Evolutionary conservation across 1,140 invertebrate species (phyloP), one percentile per base, ranked within the genome.

Genomic region (Wiebesia pumilae): DNA sequence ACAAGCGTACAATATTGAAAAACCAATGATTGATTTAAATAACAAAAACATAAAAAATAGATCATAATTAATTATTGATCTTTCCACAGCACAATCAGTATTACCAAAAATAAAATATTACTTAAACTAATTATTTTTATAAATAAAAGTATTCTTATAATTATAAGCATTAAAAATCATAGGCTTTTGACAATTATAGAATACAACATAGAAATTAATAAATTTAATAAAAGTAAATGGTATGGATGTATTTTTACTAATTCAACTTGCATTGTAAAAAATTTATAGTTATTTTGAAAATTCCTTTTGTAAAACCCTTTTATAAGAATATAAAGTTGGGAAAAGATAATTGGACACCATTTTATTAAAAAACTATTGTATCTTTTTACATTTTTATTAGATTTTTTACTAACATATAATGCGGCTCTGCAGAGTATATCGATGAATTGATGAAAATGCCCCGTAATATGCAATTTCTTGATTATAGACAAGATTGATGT

Each of bases 11-110:
- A 71, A 78, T 14, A 87, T 93, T 2, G 43, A 89, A 40, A 33
- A 89, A 65, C 90, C 93, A 43, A 93, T 93, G 91, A 91, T 93
- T 24, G 80, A 90, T 65, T 92, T 90, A 71, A 69, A 85, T 30
- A 85, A n/a, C 47, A 47, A 10, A 75, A 81, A 43, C 30, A 33
- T 7, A 71, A 69, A 33, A 84, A 19, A 54, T 65, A 30, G 65
- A 14, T 80, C 0, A 4, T 65, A 30, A 65, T 10, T 58, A 79
- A 19, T 16, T 6, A 3, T 47, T 54, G 19, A 54, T 54, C 19
- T 54, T 54, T 54, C 6, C 10, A 7, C 10, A 54, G 2, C 19
- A 54, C 14, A 54, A 54, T 54, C 14, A 54, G 51, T 54, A 54
- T 16, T 54, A 54, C 2, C 9, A 16, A 9, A 54, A 54, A 54